phyloP scores from a whole-genome alignment of 2,888 invertebrate species.

The Himalopsyche tibetana region DNA sequence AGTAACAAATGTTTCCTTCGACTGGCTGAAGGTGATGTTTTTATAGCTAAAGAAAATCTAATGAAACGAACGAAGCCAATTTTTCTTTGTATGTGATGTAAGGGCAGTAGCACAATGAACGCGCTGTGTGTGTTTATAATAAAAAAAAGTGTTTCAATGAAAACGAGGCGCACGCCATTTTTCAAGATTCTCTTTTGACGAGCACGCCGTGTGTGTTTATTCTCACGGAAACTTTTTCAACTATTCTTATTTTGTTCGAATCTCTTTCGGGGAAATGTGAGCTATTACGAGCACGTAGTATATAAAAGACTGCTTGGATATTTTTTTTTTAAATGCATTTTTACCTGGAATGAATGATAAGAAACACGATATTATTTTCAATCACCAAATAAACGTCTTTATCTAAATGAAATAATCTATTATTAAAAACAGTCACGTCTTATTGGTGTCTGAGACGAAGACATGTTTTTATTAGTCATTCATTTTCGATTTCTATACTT shows the following conservation, averaged over 20 bases:
- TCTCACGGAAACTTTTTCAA: conserved; percentile 6
- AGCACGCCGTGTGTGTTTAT: conserved; percentile 15
- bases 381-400: too few relatives aligned
- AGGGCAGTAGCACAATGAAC: conserved; percentile 15
- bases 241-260: background rate
- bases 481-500: too few relatives aligned
- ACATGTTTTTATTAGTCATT: too few relatives aligned
- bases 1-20: too few relatives aligned
- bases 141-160: background rate
- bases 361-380: too few relatives aligned
- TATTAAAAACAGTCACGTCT: too few relatives aligned
- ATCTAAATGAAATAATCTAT: too few relatives aligned
- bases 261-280: background rate
- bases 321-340: too few relatives aligned
- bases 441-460: too few relatives aligned
- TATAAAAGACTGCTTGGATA: too few relatives aligned
- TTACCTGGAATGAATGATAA: too few relatives aligned
- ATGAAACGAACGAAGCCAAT: conserved; percentile 7
- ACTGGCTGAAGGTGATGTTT: too few relatives aligned
- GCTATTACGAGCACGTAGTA: background rate
- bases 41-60: background rate
- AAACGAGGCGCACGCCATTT: background rate
- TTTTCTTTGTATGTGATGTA: background rate
- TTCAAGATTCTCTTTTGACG: background rate
- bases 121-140: background rate